These are phyloP conservation scores for Petrocephalus sullivani DNA, from an alignment of 2,797 vertebrate genomes.

Conservation along the genomic window DNA sequence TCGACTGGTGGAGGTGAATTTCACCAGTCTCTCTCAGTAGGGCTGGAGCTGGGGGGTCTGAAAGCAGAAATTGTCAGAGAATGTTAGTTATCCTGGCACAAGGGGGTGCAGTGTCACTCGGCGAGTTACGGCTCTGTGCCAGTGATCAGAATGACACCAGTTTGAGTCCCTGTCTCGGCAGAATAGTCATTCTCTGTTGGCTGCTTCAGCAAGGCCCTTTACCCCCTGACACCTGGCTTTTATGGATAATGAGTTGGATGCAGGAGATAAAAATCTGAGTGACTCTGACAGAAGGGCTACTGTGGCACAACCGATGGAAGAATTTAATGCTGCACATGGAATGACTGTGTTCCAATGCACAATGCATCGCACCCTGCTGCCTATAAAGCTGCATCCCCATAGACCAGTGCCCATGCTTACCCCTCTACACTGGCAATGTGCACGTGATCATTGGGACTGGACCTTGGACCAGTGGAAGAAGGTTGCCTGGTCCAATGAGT, in stretches of 20 bases:
- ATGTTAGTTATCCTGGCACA: not conserved
- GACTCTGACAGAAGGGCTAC: not conserved
- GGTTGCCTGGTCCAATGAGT: not conserved
- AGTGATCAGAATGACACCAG: not conserved
- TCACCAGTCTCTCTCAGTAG: not conserved
- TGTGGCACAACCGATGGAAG: not conserved
- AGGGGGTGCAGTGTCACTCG: not conserved
- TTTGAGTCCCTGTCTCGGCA: not conserved
- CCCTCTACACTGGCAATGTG: not conserved
- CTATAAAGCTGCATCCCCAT: not conserved
- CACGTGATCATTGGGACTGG: not conserved
- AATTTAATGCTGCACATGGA: not conserved
- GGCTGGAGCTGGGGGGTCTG: not conserved
- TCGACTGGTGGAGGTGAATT: not conserved
- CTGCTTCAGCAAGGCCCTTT: not conserved
- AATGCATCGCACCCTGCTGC: not conserved
- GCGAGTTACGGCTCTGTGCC: not conserved
- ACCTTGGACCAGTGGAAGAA: not conserved
- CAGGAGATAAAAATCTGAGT: not conserved
- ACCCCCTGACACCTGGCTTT: not conserved
- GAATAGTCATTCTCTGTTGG: not conserved
- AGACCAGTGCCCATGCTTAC: not conserved
- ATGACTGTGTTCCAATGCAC: not conserved
- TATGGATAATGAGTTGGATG: not conserved
- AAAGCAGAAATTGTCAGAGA: not conserved